Evolutionary conservation across 2,113 vertebrate species (phyloP).

Genomic region (Heliornis fulica): DNA sequence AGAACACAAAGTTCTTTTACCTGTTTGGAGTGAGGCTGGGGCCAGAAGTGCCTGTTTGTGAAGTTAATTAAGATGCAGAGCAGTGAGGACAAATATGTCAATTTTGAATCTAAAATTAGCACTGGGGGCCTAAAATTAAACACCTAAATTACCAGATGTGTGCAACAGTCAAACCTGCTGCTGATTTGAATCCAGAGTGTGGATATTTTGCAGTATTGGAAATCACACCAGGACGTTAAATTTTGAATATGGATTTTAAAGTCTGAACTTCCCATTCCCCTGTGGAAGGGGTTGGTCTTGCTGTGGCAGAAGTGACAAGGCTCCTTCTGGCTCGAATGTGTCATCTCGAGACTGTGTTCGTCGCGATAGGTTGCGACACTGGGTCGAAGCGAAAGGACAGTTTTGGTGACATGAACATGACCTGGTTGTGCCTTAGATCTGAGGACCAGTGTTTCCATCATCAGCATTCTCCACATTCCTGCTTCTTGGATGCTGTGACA

Average conservation of each 20-base stretch:
- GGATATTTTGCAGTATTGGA: background rate
- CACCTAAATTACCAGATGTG: background rate
- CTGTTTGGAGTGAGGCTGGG: background rate
- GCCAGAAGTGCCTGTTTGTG: background rate
- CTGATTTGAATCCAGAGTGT: background rate
- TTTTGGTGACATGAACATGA: background rate
- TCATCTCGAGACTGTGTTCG: background rate
- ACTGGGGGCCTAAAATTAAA: slow-evolving; percentile 17
- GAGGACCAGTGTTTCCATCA: background rate
- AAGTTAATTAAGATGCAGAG: slow-evolving; percentile 32
- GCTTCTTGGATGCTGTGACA: background rate
- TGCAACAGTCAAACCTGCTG: background rate
- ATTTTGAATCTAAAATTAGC: slow-evolving; percentile 12
- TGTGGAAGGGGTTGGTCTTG: background rate
- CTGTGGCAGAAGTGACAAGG: background rate
- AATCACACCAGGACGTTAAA: background rate
- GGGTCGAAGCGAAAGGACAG: background rate
- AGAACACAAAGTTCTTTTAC: accelerated
- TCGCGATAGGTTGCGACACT: no score
- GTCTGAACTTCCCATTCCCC: background rate
- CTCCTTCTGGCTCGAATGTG: background rate
- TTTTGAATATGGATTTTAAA: background rate
- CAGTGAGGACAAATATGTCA: slow-evolving; percentile 1
- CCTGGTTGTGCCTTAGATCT: background rate
- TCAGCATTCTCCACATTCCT: background rate